A percentile compares a stretch with the other conserved stretches of the same genome.
These are phyloP conservation scores for Cydia strobilella DNA, from an alignment of 1,140 invertebrate species.

Conservation along the genomic window DNA sequence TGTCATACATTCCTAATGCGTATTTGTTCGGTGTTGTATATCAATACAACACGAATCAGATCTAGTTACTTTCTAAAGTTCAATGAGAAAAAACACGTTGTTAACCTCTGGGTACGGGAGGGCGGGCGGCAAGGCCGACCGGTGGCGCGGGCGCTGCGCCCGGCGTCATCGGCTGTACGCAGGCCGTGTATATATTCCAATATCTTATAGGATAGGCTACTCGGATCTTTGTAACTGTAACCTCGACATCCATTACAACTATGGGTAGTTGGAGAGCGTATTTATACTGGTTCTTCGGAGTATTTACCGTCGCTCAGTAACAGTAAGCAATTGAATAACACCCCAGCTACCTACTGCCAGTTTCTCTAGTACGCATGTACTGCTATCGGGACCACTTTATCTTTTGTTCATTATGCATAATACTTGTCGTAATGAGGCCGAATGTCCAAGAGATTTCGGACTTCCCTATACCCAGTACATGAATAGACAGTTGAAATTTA, in stretches of 20 bases:
- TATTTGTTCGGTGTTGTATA: slow-evolving; percentile 2
- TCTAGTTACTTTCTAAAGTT: slow-evolving; percentile 77
- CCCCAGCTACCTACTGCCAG: slow-evolving; percentile 7
- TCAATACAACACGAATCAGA: slow-evolving; percentile 40
- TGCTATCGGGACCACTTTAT: slow-evolving; percentile 8
- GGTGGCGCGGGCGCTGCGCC: slow-evolving; percentile 49
- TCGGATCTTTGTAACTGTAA: not conserved
- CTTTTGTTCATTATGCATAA: slow-evolving; percentile 26
- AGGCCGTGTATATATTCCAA: slow-evolving; percentile 18
- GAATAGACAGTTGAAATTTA: too few species aligned
- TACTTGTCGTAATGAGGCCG: not conserved
- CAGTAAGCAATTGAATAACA: not conserved
- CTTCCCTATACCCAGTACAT: slow-evolving; percentile 2
- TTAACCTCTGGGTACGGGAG: slow-evolving; percentile 75
- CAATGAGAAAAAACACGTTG: slow-evolving; percentile 71
- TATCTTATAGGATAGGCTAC: not conserved
- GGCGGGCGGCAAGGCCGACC: slow-evolving; percentile 73
- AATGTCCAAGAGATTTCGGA: slow-evolving; percentile 12
- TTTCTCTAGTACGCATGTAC: slow-evolving; percentile 33
- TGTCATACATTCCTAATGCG: not conserved
- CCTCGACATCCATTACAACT: not conserved
- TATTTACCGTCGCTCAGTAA: not conserved
- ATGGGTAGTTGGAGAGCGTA: not conserved
- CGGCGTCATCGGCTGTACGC: slow-evolving; percentile 28
- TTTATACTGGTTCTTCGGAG: not conserved